Evolutionary conservation across 2,888 invertebrate species (phyloP), one percentile per base, ranked within the genome.

Genomic region (Dolichomitus sp.): DNA sequence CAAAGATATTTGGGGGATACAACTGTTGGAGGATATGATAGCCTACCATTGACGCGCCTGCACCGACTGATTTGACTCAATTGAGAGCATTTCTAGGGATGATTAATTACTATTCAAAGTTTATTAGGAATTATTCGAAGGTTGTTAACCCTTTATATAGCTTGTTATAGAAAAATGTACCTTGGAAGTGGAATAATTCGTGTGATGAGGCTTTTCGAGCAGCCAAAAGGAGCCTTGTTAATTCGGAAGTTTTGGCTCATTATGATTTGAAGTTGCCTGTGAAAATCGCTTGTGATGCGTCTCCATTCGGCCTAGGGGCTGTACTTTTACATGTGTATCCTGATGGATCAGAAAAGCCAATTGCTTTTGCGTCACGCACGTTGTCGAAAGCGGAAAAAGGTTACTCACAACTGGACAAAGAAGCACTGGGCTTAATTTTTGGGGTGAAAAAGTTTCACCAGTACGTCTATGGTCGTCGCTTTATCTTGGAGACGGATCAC

Each of bases 271-370:
- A 77, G 27, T 40, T 83, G 9, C 87, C 86, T 27, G 50, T 94
- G 3, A 80, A 86, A n/a, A 73, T 94, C 4, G 89, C 93, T 0
- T 90, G 91, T 48, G 94, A 94, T 87, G 93, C 94, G 0, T 92
- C 90, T n/a, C 89, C 90, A 4, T 85, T 86, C 37, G 91, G 92
- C 4, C 27, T 92, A 14, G 92, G 90, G 0, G 87, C 91, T 14
- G 90, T 89, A 11, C 48, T 89, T 9, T 79, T 84, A 17, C 88
- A 89, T 19, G 73, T 80, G 7, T 30, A 81, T 84, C 4, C 81
- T 0, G 70, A 85, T 33, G 81, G 73, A 9, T 40, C 63, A 2
- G 86, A 86, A 40, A 69, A 57, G 57, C 83, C 84, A 9, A 69
- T 86, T 19, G 84, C 81, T 30, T 86, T 75, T 27, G 84, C 80